Conservation (phyloP, 2,113 vertebrate species). For the Gymnorhina tibicen region DNA sequence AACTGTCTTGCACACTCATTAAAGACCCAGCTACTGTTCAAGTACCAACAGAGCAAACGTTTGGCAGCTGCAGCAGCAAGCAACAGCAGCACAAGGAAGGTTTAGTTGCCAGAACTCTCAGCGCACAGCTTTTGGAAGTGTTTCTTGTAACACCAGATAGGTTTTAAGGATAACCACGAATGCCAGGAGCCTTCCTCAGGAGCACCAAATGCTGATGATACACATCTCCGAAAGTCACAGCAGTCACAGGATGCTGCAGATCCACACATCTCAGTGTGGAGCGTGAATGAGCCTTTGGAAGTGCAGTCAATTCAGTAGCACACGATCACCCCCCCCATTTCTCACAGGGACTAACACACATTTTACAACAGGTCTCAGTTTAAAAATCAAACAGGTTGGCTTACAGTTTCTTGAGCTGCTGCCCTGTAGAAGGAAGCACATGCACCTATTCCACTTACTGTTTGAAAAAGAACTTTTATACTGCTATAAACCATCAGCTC, state of each 20-base stretch:
- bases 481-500: neutral
- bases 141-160: neutral
- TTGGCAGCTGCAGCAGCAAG: neutral
- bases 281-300: neutral
- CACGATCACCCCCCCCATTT: neutral
- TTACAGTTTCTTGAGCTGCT: neutral
- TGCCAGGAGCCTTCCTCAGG: neutral
- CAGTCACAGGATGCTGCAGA: neutral
- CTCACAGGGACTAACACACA: neutral
- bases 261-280: neutral
- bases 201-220: neutral
- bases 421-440: neutral
- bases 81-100: neutral
- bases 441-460: neutral
- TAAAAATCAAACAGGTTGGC: neutral
- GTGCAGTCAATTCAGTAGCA: neutral
- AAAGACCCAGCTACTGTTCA: neutral
- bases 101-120: neutral
- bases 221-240: neutral
- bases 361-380: neutral
- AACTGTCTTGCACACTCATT: neutral
- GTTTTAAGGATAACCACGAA: neutral
- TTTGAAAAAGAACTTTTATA: neutral
- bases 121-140: rapidly evolving
- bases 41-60: neutral